Percentiles rank a stretch among this genome's conserved stretches.
Conservation (phyloP, 35 echinoderm and acorn worm species). For the Eucidaris tribuloides region DNA sequence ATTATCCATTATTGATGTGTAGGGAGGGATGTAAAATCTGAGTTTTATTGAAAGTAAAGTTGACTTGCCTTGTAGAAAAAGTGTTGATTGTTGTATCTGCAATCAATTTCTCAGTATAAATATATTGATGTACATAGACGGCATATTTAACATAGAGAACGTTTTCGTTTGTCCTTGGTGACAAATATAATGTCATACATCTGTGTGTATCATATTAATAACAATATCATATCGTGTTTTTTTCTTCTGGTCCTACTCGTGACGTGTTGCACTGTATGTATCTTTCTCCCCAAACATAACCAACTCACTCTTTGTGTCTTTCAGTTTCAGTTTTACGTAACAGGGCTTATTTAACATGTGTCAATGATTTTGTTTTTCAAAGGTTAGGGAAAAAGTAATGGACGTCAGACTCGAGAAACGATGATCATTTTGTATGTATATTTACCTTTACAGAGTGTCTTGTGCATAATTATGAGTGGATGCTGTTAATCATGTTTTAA, state of each 20-base stretch:
- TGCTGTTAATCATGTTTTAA: background rate
- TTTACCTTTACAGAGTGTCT: background rate
- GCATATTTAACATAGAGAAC: constrained; percentile 27
- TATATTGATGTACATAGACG: background rate
- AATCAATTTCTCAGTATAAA: background rate
- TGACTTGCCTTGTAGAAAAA: background rate
- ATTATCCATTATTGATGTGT: background rate
- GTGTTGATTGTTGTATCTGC: background rate
- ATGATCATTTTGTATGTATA: background rate
- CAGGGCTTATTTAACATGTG: constrained; percentile 21
- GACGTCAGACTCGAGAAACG: background rate
- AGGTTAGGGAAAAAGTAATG: background rate
- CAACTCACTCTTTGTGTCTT: constrained; percentile 29
- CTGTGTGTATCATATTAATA: background rate
- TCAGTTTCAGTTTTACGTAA: constrained; percentile 25
- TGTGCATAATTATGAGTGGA: background rate
- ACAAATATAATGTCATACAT: background rate
- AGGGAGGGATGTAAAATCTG: background rate
- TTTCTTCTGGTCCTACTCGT: background rate
- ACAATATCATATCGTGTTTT: background rate
- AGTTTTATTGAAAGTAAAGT: background rate
- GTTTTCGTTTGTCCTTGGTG: background rate
- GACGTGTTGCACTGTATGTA: background rate
- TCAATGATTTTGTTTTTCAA: background rate
- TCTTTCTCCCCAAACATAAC: background rate